These are phyloP conservation scores for Tethya wilhelma DNA, from an alignment of 37 sponge, comb jelly and placozoan genomes.

Conservation along the genomic window DNA sequence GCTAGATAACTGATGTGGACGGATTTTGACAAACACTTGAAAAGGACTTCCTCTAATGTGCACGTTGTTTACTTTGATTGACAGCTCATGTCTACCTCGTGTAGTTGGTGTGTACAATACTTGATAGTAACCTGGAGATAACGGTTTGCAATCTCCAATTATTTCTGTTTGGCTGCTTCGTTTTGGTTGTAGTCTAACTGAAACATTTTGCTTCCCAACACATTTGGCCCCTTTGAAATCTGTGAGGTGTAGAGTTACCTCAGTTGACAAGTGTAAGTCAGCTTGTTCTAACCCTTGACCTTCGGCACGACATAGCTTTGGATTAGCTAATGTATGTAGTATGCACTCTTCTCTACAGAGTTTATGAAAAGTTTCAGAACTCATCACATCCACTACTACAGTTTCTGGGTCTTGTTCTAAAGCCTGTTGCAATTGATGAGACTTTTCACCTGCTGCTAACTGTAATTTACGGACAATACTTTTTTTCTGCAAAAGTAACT, in stretches of 20 bases:
- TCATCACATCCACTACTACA: too few species aligned
- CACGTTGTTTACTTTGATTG: background rate
- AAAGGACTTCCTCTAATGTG: background rate
- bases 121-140: background rate
- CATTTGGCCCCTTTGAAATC: background rate
- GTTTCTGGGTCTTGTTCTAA: too few species aligned
- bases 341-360: too few species aligned
- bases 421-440: too few species aligned
- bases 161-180: background rate
- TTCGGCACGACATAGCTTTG: too few species aligned
- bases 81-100: background rate
- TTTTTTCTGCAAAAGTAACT: too few species aligned
- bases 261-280: too few species aligned
- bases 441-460: too few species aligned
- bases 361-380: too few species aligned
- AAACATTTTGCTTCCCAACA: background rate
- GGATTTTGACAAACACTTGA: background rate
- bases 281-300: too few species aligned
- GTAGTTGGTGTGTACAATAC: background rate
- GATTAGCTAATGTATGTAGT: too few species aligned
- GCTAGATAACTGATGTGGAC: background rate
- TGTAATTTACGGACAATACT: too few species aligned
- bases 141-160: background rate
- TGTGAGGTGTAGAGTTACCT: background rate
- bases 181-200: conserved; percentile 5